Evolutionary conservation across 2,797 vertebrate genomes (phyloP).

Genomic region (Leuciscus waleckii): DNA sequence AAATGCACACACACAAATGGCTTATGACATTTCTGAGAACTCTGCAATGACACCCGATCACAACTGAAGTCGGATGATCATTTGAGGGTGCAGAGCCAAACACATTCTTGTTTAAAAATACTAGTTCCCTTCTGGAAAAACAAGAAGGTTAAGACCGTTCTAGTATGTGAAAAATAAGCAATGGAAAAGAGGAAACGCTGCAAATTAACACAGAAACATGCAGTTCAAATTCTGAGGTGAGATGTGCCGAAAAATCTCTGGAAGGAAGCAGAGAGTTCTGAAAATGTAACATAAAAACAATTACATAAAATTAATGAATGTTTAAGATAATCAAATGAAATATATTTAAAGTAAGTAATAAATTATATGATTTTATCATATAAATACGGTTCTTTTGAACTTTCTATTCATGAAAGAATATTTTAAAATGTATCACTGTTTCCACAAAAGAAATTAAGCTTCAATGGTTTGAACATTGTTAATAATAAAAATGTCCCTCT

Average conservation of each 20-base stretch:
- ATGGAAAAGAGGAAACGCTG: slow-evolving; percentile 64
- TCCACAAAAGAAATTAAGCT: not conserved
- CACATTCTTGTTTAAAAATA: slow-evolving; percentile 25
- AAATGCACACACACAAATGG: slow-evolving; percentile 30
- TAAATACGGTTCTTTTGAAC: not conserved
- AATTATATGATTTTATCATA: not conserved
- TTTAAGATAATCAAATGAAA: not conserved
- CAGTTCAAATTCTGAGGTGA: not conserved
- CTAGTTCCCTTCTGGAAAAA: slow-evolving; percentile 37
- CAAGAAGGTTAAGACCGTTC: slow-evolving; percentile 53
- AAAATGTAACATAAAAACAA: slow-evolving; percentile 5
- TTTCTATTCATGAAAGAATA: not conserved
- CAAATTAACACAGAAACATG: slow-evolving; percentile 41
- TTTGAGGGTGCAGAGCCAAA: slow-evolving; percentile 9
- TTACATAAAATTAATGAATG: not conserved
- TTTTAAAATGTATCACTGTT: not conserved
- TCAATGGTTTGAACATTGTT: not conserved
- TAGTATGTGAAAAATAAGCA: slow-evolving; percentile 29
- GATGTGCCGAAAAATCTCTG: not conserved
- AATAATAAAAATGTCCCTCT: not conserved
- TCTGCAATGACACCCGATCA: not conserved
- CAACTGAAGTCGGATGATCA: not conserved
- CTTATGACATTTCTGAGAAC: slow-evolving; percentile 7
- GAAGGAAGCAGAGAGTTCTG: not conserved
- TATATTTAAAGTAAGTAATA: not conserved